phyloP scores from a whole-genome alignment of 2,888 invertebrate species.

The Xylota sylvarum region DNA sequence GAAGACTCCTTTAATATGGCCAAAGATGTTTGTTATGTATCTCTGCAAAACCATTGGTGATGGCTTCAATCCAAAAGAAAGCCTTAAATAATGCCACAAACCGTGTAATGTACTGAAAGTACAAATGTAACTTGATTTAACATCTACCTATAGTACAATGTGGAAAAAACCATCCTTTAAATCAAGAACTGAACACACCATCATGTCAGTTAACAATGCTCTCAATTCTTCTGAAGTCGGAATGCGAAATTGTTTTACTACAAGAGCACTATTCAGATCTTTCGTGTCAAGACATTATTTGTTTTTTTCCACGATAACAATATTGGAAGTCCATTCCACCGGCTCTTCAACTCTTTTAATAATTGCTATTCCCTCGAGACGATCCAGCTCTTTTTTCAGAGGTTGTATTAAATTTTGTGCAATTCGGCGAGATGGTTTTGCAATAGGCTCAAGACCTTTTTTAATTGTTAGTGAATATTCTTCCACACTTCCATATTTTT shows the following conservation, averaged over 20 bases:
- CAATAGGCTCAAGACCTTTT: too few species aligned
- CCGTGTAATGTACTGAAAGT: conserved; percentile 45
- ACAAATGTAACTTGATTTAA: conserved; percentile 49
- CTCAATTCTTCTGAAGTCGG: conserved; percentile 27
- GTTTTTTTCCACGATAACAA: conserved; percentile 63
- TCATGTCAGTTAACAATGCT: conserved; percentile 31
- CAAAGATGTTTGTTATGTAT: conserved; percentile 60
- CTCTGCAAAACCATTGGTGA: conserved; percentile 60
- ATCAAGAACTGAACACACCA: conserved; percentile 53
- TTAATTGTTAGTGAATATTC: too few species aligned
- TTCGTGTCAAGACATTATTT: conserved; percentile 65
- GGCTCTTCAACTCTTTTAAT: conserved; percentile 54
- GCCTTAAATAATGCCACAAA: conserved; percentile 27
- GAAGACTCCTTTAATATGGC: conserved; percentile 38
- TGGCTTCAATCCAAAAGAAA: conserved; percentile 44
- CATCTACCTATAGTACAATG: conserved; percentile 35
- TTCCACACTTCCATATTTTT: too few species aligned
- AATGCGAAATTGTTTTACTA: conserved; percentile 44
- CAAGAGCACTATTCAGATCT: conserved; percentile 46
- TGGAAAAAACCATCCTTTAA: conserved; percentile 64
- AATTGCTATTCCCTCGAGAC: conserved; percentile 39
- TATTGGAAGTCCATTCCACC: conserved; percentile 59
- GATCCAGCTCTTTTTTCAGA: conserved; percentile 49
- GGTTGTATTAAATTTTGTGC: conserved; percentile 29
- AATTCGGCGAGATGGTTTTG: too few species aligned